Percentiles rank a stretch among this genome's conserved stretches.
phyloP scores from a whole-genome alignment of 2,797 vertebrate genomes.

The Odontamblyopus lacepedii region DNA sequence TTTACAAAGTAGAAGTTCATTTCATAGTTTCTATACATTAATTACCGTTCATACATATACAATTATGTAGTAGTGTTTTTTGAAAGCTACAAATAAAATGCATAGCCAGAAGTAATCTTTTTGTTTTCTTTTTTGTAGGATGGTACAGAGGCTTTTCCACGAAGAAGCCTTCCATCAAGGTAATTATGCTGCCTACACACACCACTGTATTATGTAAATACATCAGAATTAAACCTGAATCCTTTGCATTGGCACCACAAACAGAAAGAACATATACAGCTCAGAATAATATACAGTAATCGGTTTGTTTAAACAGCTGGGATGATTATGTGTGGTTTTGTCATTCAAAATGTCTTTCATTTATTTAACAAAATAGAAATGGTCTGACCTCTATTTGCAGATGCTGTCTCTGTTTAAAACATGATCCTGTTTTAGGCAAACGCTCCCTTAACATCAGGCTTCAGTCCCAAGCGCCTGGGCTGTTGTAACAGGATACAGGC shows the following conservation, averaged over 20 bases:
- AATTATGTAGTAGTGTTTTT: neutral
- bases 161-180: constrained; percentile 94
- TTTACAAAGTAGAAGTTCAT: neutral
- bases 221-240: neutral
- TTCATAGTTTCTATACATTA: neutral
- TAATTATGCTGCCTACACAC: constrained; percentile 63
- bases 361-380: constrained; percentile 44
- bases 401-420: constrained; percentile 23
- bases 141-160: constrained; percentile 97
- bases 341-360: constrained; percentile 44
- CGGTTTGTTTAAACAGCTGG: constrained; percentile 48
- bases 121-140: constrained; percentile 76
- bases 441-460: neutral
- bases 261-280: neutral
- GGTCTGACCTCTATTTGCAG: constrained; percentile 40
- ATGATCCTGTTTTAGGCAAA: neutral
- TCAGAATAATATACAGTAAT: constrained; percentile 31
- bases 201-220: neutral
- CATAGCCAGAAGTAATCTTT: neutral
- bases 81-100: neutral
- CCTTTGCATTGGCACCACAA: neutral
- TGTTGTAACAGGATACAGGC: neutral
- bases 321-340: constrained; percentile 42
- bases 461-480: neutral
- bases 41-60: neutral